These are phyloP conservation scores for Chiridota heheva DNA, from an alignment of 35 echinoderm and acorn worm genomes.

Conservation along the genomic window DNA sequence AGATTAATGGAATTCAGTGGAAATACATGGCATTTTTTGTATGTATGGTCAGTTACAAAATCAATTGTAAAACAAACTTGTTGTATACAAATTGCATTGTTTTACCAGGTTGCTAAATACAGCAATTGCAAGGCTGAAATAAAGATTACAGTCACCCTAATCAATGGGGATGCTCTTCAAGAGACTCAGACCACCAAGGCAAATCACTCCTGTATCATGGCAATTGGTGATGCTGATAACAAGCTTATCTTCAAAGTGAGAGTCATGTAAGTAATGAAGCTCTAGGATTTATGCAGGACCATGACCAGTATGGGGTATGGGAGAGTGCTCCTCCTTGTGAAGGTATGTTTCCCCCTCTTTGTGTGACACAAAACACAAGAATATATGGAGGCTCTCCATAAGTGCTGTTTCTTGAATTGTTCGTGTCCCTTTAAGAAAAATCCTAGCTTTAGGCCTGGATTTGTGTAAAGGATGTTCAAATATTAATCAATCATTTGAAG, in stretches of 20 bases:
- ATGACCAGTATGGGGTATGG: background rate
- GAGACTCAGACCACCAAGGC: constrained; percentile 59
- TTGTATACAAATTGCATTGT: background rate
- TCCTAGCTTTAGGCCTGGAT: background rate
- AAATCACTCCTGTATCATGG: constrained; percentile 47
- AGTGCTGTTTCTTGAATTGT: background rate
- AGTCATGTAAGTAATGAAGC: constrained; percentile 56
- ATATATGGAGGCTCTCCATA: background rate
- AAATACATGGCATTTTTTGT: background rate
- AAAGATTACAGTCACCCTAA: constrained; percentile 56
- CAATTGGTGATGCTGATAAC: constrained; percentile 77
- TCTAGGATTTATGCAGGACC: background rate
- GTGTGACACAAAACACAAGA: too few species aligned
- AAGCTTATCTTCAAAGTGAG: constrained; percentile 64
- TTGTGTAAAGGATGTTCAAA: too few species aligned
- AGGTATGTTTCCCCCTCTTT: background rate
- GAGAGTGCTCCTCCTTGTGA: background rate
- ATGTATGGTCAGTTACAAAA: background rate
- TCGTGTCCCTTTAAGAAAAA: background rate
- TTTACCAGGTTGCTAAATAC: constrained; percentile 49
- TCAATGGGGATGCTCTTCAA: constrained; percentile 40
- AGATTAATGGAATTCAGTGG: too few species aligned
- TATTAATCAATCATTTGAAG: too few species aligned
- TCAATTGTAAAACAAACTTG: background rate
- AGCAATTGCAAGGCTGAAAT: constrained; percentile 41